Evolutionary conservation across 1,140 invertebrate species (phyloP).

Genomic region (Drosophila bocki): DNA sequence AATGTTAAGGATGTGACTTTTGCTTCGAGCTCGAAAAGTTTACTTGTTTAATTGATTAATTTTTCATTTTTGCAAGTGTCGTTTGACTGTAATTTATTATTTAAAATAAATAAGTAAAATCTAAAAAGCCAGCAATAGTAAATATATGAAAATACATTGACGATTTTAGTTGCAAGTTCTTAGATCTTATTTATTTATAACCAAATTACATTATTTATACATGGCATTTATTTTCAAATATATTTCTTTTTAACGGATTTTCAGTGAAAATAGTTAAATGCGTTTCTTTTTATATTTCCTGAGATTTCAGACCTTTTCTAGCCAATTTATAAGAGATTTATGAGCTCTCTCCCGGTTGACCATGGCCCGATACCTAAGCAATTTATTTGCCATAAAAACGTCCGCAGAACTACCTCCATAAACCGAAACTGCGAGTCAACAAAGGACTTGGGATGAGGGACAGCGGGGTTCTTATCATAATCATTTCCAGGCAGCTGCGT

Average conservation of each 20-base stretch:
- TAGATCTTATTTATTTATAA: not conserved
- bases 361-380: slow-evolving; percentile 49
- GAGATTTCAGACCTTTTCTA: slow-evolving; percentile 4
- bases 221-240: not conserved
- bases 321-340: slow-evolving; percentile 21
- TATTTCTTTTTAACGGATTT: not conserved
- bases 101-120: not conserved
- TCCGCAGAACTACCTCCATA: slow-evolving; percentile 61
- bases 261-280: not conserved
- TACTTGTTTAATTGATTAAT: not conserved
- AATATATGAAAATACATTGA: not conserved
- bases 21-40: no score
- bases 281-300: not conserved
- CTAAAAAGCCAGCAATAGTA: not conserved
- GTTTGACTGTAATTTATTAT: not conserved
- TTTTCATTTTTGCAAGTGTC: not conserved
- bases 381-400: slow-evolving; percentile 69
- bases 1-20: not conserved
- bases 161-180: not conserved
- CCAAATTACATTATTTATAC: not conserved
- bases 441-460: slow-evolving; percentile 48
- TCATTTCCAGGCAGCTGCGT: slow-evolving; percentile 78
- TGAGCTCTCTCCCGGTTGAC: slow-evolving; percentile 28
- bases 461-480: slow-evolving; percentile 71
- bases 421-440: slow-evolving; percentile 29